Evolutionary conservation across 2,888 invertebrate species (phyloP).

Genomic region (Hypomecis punctinalis): DNA sequence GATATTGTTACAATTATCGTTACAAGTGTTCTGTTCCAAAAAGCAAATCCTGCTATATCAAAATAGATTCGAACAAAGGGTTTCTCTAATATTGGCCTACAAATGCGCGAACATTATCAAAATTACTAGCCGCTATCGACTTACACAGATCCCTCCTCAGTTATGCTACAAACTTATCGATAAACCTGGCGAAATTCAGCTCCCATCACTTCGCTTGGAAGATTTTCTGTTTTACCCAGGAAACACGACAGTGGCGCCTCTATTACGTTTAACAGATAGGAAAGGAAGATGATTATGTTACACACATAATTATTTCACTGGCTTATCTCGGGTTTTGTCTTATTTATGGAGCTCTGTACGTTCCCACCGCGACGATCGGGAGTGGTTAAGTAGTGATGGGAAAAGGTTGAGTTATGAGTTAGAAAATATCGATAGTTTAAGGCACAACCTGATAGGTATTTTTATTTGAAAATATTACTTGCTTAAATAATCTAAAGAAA

Average conservation of each 20-base stretch:
- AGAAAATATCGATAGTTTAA: constrained; percentile 15
- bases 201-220: not conserved
- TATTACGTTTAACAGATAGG: not conserved
- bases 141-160: not conserved
- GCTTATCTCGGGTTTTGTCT: constrained; percentile 72
- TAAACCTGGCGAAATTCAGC: not conserved
- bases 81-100: too few relatives aligned
- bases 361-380: constrained; percentile 58
- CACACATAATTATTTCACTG: constrained; percentile 72
- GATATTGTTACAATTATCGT: too few relatives aligned
- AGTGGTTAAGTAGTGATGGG: constrained; percentile 43
- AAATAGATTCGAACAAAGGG: too few relatives aligned
- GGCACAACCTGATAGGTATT: not conserved
- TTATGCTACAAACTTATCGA: not conserved
- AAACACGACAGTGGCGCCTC: not conserved
- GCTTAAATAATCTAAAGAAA: too few relatives aligned
- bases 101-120: too few relatives aligned
- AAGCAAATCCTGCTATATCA: too few relatives aligned
- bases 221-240: not conserved
- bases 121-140: too few relatives aligned
- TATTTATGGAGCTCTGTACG: constrained; percentile 66
- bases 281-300: constrained; percentile 12
- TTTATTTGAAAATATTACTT: too few relatives aligned
- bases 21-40: too few relatives aligned
- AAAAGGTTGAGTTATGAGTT: not conserved